Evolutionary conservation across 2,113 vertebrate genomes (phyloP).

Genomic region (Cebus imitator): DNA sequence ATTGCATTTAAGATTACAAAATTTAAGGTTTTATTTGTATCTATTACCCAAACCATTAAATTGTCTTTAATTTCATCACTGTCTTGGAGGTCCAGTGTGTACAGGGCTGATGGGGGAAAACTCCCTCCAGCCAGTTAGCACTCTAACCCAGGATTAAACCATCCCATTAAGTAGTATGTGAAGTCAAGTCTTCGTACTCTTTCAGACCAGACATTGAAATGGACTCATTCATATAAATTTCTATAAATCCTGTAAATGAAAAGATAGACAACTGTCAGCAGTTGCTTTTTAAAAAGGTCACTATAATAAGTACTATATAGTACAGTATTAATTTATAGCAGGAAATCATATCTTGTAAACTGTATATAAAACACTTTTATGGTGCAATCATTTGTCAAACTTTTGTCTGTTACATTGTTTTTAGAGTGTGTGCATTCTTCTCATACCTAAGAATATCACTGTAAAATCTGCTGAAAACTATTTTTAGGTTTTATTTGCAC

Average conservation of each 20-base stretch:
- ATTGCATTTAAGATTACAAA: slow-evolving; percentile 46
- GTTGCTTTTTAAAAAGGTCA: slow-evolving; percentile 84
- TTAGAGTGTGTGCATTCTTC: slow-evolving; percentile 80
- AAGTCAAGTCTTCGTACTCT: slow-evolving; percentile 73
- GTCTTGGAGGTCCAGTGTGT: slow-evolving; percentile 30
- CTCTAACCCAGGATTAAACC: slow-evolving; percentile 59
- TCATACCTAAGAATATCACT: slow-evolving; percentile 86
- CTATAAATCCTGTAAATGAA: slow-evolving; percentile 69
- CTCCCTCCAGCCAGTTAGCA: slow-evolving; percentile 49
- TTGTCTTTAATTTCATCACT: slow-evolving; percentile 51
- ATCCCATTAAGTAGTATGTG: slow-evolving; percentile 51
- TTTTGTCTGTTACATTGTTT: slow-evolving; percentile 85
- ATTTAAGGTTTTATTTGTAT: slow-evolving; percentile 77
- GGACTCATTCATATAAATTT: slow-evolving; percentile 56
- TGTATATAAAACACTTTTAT: slow-evolving; percentile 89
- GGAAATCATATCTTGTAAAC: slow-evolving; percentile 85
- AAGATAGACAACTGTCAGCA: slow-evolving; percentile 80
- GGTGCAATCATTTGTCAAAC: slow-evolving; percentile 87
- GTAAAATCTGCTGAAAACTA: slow-evolving; percentile 86
- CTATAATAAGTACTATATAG: slow-evolving; percentile 82
- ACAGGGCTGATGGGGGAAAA: slow-evolving; percentile 60
- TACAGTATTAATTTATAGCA: slow-evolving; percentile 89
- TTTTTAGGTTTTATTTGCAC: slow-evolving; percentile 87
- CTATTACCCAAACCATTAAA: slow-evolving; percentile 55
- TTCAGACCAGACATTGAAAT: slow-evolving; percentile 75